These are phyloP conservation scores for Cyanoderma ruficeps DNA, from an alignment of 2,113 vertebrate genomes.

Conservation along the genomic window DNA sequence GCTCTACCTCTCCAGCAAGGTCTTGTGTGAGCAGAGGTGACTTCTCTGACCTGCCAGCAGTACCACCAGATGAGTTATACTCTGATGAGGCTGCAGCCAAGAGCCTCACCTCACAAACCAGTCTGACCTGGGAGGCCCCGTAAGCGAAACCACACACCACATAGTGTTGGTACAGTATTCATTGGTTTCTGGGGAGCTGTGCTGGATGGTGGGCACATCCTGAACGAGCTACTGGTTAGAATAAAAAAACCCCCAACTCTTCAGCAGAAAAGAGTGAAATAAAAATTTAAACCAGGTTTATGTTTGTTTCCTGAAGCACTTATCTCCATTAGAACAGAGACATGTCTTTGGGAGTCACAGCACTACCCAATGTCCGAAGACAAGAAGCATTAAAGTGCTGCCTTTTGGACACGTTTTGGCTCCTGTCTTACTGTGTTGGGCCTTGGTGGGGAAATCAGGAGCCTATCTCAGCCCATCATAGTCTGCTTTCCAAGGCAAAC, in stretches of 20 bases:
- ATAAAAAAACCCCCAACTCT: background rate
- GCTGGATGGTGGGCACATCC: background rate
- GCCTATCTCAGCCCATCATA: background rate
- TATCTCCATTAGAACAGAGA: constrained; percentile 62
- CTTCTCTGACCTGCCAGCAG: background rate
- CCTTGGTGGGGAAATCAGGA: background rate
- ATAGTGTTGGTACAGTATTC: background rate
- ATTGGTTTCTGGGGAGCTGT: background rate
- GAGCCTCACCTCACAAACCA: background rate
- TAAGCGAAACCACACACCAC: background rate
- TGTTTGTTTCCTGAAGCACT: constrained; percentile 48
- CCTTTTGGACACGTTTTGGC: constrained; percentile 8
- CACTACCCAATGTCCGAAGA: background rate
- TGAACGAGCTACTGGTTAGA: constrained; percentile 27
- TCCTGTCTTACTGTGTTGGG: background rate
- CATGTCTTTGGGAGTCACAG: background rate
- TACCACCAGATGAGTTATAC: background rate
- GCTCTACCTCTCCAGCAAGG: background rate
- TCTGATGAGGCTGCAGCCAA: background rate
- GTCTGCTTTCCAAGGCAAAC: constrained; percentile 44
- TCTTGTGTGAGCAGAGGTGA: background rate
- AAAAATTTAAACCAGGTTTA: constrained; percentile 42
- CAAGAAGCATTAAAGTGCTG: background rate
- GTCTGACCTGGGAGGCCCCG: background rate
- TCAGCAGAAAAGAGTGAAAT: constrained; percentile 51